Evolutionary conservation across 2,113 vertebrate genomes (phyloP).

Genomic region (Motacilla tschutschensis): DNA sequence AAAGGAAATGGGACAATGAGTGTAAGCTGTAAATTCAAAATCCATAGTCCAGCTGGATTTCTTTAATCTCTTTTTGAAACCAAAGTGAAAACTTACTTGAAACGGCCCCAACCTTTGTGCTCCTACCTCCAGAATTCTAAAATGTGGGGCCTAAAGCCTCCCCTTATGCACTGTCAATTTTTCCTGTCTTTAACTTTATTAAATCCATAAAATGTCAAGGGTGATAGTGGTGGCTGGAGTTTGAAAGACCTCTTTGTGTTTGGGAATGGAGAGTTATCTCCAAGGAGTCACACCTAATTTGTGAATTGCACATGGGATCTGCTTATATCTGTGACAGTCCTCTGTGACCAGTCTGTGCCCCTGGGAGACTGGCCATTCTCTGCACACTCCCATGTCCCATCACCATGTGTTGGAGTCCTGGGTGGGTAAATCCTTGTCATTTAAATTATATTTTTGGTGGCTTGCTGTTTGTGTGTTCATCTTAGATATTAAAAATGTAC

Average conservation of each 20-base stretch:
- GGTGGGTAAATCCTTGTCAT: neutral
- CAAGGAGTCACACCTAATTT: neutral
- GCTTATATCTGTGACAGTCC: neutral
- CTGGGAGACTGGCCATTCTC: neutral
- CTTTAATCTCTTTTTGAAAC: neutral
- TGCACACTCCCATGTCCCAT: neutral
- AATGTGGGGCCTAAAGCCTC: neutral
- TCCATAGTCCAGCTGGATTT: neutral
- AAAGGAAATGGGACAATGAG: constrained; percentile 75
- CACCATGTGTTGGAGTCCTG: neutral
- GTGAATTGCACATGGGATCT: neutral
- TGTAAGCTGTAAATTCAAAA: constrained; percentile 47
- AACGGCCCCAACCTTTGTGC: neutral
- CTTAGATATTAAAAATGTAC: constrained; percentile 75
- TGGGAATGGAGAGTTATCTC: neutral
- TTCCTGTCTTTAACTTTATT: neutral
- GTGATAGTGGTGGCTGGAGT: neutral
- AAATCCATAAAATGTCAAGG: neutral
- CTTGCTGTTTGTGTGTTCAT: neutral
- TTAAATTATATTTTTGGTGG: neutral
- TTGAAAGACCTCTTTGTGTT: neutral
- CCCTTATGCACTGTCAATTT: neutral
- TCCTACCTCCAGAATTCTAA: neutral
- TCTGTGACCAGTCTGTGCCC: neutral
- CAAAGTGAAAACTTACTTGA: neutral